Base-by-base conservation (phyloP, 2,113 vertebrate genomes). In the Oryzias javanicus region DNA sequence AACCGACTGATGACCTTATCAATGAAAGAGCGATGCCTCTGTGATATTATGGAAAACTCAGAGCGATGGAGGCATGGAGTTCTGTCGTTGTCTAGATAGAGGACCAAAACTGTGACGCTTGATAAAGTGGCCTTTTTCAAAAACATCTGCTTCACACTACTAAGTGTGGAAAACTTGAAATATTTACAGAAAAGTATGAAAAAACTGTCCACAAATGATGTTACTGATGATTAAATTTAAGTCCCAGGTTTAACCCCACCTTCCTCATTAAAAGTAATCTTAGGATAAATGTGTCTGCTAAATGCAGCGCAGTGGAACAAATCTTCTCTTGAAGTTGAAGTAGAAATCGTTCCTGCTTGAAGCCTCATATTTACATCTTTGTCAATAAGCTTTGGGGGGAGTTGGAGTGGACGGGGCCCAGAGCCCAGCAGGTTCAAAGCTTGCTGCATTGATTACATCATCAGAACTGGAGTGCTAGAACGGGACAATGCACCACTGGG, bases 391-490 rank as follows among this genome's bases (percentile, higher is more conserved):
- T 14, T 22, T 22, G 57, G 8, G 22, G 22, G 45, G 53, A 24
- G 61, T 14, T 3, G 60, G 54, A 49, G 64, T 68, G 41, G 45
- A 49, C 10, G 35, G 55, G 81, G 65, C 88, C 84, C 78, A 72
- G 55, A 80, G 65, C 88, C 84, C 78, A 72, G 91, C 88, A 91
- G 89, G 86, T 90, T 92, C 86, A 90, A 91, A 89, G 87, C 89
- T 90, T 92, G 91, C 89, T 92, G 91, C 91, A 92, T 91, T 91
- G 91, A 91, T 92, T 91, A 91, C 91, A 92, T 92, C 91, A 92
- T 91, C 86, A 74, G 61, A 79, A 88, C 87, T 85, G 80, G 81
- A 90, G 87, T 82, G 89, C 82, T 75, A 73, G 83, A 89, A 91
- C 56, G 86, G 91, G 91, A 92, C 91, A 91, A 91, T 92, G 91